Conservation (phyloP, 2,888 invertebrate genomes). For the Erebia palarica region DNA sequence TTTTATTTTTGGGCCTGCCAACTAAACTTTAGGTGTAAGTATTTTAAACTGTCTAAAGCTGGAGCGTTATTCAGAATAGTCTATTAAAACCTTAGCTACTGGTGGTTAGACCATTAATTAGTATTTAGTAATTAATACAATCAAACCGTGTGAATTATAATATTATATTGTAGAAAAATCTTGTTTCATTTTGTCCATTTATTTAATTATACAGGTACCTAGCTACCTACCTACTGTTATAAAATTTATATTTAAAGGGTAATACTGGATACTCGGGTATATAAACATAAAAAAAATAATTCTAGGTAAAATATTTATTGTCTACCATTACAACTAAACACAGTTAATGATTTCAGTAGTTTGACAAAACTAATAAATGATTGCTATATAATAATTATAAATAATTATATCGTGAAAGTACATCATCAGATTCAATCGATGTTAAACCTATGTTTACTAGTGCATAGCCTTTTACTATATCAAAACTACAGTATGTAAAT, state of each 20-base stretch:
- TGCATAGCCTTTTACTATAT: too few species aligned
- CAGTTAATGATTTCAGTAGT: constrained; percentile 23
- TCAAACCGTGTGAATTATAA: constrained; percentile 30
- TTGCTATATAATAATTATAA: constrained; percentile 1
- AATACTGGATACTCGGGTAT: not conserved
- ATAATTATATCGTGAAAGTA: not conserved
- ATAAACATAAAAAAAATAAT: not conserved
- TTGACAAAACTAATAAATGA: constrained; percentile 9
- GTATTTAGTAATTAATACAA: not conserved
- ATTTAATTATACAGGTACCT: not conserved
- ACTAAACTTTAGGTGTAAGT: too few species aligned
- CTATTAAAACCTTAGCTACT: too few species aligned
- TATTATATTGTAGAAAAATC: constrained; percentile 26
- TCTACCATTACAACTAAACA: constrained; percentile 28
- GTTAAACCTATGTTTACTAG: too few species aligned
- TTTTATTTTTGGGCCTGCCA: too few species aligned
- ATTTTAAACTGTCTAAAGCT: too few species aligned
- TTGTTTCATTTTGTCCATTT: constrained; percentile 11
- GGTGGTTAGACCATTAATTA: too few species aligned
- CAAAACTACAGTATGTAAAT: too few species aligned
- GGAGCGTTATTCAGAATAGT: too few species aligned
- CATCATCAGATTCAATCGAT: not conserved
- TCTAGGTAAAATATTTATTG: constrained; percentile 27
- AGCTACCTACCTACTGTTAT: not conserved
- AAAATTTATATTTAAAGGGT: too few species aligned